Evolutionary conservation across 2,888 invertebrate species (phyloP), one percentile per base, ranked within the genome.

Genomic region (Morpho achilles): DNA sequence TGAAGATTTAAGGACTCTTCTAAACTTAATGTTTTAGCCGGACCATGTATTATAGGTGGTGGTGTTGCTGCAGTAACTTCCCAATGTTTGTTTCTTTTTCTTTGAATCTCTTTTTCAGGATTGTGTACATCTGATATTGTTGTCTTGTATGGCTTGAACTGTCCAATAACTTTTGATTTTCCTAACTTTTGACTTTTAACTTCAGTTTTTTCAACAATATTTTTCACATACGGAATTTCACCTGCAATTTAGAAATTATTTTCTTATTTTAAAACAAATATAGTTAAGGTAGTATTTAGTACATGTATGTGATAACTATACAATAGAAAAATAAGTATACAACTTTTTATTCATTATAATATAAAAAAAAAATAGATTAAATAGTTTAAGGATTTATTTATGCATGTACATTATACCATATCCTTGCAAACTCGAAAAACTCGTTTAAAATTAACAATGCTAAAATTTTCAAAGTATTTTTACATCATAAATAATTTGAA

Each of bases 21-120:
- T 55, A 94, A 73, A 51, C 80, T 81, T 55, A 94, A 74, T 9
- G 84, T 62, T 77, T 92, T 92, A 2, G 83, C 86, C 43, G 92
- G 84, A 54, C 91, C 91, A 69, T 92, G 91, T 46, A 92, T 70
- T 46, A 86, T 91, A 0, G 88, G 86, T 0, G 93, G 93, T 45
- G 93, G 93, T 7, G 93, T 93, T 7, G 93, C 93, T 9, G 93
- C 92, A 0, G 93, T 93, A 6, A 92, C 84, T 77, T 93, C 93
- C 93, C 93, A 93, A 67, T 92, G 68, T 72, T 90, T 91, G 65
- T 87, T 79, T 66, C 87, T 91, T 59, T 89, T 91, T 41, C 91
- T 79, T 0, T 71, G 59, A 53, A 86, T 84, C 69, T 93, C 93
- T 68, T 92, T 92, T 55, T 77, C 77, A 22, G 93, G 92, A 69